A percentile compares a stretch with the other conserved stretches of the same genome.
These are phyloP conservation scores for Acrobeloides nanus DNA, from an alignment of 2,888 invertebrate species.

Conservation along the genomic window DNA sequence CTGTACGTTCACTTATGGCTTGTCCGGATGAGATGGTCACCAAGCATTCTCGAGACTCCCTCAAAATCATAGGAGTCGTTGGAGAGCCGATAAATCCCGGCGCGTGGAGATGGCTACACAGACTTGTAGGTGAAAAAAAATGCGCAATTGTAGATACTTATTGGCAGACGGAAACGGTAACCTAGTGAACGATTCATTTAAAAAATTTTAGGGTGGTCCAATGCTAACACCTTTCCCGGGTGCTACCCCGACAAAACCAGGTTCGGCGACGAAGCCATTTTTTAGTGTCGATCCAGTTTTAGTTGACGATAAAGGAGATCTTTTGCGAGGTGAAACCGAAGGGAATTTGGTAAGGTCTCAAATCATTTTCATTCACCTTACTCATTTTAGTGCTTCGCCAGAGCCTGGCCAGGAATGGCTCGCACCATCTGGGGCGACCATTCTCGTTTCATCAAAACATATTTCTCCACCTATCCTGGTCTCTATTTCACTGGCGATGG, in stretches of 20 bases:
- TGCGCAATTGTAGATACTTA: conserved; percentile 81
- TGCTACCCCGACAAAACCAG: conserved; percentile 88
- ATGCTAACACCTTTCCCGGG: conserved; percentile 90
- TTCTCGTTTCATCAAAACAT: conserved; percentile 74
- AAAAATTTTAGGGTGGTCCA: conserved; percentile 68
- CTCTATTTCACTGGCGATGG: conserved; percentile 94
- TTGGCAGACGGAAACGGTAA: conserved; percentile 25
- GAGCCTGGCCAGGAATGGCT: conserved; percentile 98
- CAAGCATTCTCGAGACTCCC: conserved; percentile 62
- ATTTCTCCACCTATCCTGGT: conserved; percentile 89
- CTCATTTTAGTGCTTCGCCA: conserved; percentile 65
- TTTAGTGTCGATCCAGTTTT: conserved; percentile 86
- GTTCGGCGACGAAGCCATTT: conserved; percentile 93
- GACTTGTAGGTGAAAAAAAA: conserved; percentile 55
- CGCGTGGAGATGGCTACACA: conserved; percentile 49
- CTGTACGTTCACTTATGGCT: conserved; percentile 88
- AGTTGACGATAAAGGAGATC: conserved; percentile 76
- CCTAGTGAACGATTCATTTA: neutral
- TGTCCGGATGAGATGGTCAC: conserved; percentile 78
- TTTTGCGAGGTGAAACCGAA: conserved; percentile 78
- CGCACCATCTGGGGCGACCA: conserved; percentile 84
- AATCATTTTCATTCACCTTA: conserved; percentile 2
- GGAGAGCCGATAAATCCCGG: conserved; percentile 98
- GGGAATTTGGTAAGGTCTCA: conserved; percentile 66
- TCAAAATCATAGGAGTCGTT: conserved; percentile 83